Base-by-base conservation (phyloP, 1,140 invertebrate genomes). In the Hestina assimilis region DNA sequence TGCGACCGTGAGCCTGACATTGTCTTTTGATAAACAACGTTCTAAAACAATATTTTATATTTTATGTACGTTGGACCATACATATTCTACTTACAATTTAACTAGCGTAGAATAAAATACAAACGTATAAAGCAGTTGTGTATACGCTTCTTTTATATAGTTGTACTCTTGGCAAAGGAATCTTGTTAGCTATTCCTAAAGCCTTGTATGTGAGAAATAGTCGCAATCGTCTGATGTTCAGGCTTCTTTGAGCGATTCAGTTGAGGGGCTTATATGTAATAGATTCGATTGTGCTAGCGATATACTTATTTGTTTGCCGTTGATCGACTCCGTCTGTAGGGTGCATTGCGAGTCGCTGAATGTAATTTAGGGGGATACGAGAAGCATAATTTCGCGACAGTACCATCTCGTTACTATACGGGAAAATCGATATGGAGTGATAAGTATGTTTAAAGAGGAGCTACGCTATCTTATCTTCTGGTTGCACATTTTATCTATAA, bases 221-320 rank as follows among this genome's bases (percentile, higher is more conserved):
- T 50, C 46, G 33, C 54, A 48, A 48, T 47, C 54, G 45, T 55
- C 50, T 45, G 46, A 55, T 59, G 19, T 59, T 48, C 57, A 56
- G 75, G 74, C 68, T 81, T 79, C 78, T 84, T 77, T 82, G 79
- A 84, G 75, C 45, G 56, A 33, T 51, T 64, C 69, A 70, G 55
- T 75, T 79, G 69, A 67, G 70, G 69, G 78, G 78, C 76, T 81
- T 75, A 69, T 66, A 67, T 63, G 68, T 59, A 75, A 75, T 73
- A 71, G 69, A 79, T 65, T 74, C 69, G 70, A 76, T 77, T 75
- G 71, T 75, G 62, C 53, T 51, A 69, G 52, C 67, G 67, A 79
- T 81, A 78, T 72, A 65, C 72, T 76, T 76, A 74, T 72, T 79
- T 80, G 71, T 79, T 82, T 79, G 76, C 61, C 55, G 65, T 59